Base-by-base conservation (phyloP, 1,140 invertebrate species). In the Aporrectodea caliginosa region DNA sequence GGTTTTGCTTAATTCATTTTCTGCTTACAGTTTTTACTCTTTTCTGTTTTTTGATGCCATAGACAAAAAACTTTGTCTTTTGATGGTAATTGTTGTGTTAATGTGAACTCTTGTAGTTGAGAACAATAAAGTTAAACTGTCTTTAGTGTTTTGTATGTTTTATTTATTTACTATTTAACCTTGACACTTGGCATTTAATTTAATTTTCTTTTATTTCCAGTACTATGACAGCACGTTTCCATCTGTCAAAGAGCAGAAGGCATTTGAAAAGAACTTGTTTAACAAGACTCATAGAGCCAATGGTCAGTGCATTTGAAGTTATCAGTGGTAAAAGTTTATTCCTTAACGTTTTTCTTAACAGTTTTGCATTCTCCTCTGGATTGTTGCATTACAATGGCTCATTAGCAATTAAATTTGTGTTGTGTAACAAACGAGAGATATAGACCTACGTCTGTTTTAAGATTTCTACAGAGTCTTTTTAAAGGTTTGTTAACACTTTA, bases 201-300 rank as follows among this genome's bases (percentile, higher is more conserved):
- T 73, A 22, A 73, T 72, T 71, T 70, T 22, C 70, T 71, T 76
- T 81, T 27, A 27, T 77, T 88, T 88, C 81, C 82, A 91, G 90
- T 99, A 99, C 89, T 99, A 98, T 86, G 97, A 99, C 87, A 92
- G 93, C 83, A 90, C 94, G 73, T 93, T 98, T 87, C 92, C 94
- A 43, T 94, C 94, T 16, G 90, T 93, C 0, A 99, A 99, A 85
- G 97, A 99, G 84, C 95, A 99, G 86, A 96, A 95, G 86, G 92
- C 93, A 1, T 99, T 99, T 90, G 97, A 99, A 85, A 98, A 98
- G 87, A 98, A 97, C 89, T 88, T 99, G 0, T 99, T 98, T 85
- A 95, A 93, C 84, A 99, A 99, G 90, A 99, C 98, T 27, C 95
- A 98, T 86, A 91, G 94, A 86, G 90, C 90, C 16, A 91, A 91